Percentiles rank a stretch among this genome's conserved stretches.
phyloP scores from a whole-genome alignment of 2,888 invertebrate species.

The Drosophila lutescens region DNA sequence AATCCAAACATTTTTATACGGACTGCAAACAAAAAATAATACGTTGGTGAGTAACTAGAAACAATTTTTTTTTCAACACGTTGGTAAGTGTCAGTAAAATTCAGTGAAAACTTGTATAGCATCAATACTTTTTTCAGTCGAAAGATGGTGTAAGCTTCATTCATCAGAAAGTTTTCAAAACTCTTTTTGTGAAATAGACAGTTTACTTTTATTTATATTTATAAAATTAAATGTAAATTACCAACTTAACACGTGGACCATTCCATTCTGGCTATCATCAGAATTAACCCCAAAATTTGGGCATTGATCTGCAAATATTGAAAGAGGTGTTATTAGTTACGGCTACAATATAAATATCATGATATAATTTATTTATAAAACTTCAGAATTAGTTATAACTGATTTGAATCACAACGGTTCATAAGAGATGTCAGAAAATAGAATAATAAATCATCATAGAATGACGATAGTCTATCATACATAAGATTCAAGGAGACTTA shows the following conservation, averaged over 20 bases:
- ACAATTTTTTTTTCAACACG: accelerated
- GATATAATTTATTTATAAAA: neutral
- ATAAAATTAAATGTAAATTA: neutral
- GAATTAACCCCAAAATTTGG: neutral
- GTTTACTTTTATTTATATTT: neutral
- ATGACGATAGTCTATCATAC: too few species aligned
- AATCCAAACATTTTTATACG: neutral
- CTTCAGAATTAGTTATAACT: conserved; percentile 67
- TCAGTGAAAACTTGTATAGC: conserved; percentile 9
- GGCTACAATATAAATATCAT: neutral
- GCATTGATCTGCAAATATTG: neutral
- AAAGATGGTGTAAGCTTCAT: conserved; percentile 5
- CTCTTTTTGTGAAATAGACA: neutral
- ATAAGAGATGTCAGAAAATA: conserved; percentile 83
- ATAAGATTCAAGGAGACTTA: neutral
- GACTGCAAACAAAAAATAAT: neutral
- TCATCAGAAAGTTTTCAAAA: neutral
- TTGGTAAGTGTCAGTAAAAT: neutral
- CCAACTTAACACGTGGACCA: neutral
- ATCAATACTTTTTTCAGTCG: conserved; percentile 7
- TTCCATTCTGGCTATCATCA: neutral
- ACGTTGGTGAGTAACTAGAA: neutral
- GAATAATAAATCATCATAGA: conserved; percentile 74
- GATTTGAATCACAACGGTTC: conserved; percentile 80
- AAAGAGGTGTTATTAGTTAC: neutral